Evolutionary conservation across 2,113 vertebrate species (phyloP).

Genomic region (Microcebus murinus): DNA sequence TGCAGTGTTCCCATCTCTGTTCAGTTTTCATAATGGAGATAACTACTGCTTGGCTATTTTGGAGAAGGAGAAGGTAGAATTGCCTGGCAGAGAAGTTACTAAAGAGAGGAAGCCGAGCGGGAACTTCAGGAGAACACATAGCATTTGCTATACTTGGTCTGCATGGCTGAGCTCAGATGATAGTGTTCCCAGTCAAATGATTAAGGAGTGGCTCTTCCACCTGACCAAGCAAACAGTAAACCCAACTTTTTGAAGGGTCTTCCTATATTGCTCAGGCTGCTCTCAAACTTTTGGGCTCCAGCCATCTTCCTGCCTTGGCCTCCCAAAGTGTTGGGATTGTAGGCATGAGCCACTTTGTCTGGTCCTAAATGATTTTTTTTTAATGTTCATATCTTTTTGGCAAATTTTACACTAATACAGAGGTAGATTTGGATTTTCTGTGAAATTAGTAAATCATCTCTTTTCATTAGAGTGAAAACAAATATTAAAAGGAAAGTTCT

Average conservation of each 20-base stretch:
- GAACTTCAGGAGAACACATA: background rate
- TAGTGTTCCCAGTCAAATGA: background rate
- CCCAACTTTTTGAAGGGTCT: background rate
- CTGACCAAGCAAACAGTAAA: background rate
- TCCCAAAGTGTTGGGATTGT: too few species aligned
- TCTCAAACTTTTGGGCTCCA: too few species aligned
- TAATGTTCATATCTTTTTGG: background rate
- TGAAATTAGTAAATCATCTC: background rate
- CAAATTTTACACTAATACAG: background rate
- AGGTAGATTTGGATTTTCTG: background rate
- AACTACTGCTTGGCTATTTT: background rate
- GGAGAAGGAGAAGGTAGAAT: background rate
- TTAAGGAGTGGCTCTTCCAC: background rate
- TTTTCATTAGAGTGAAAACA: background rate
- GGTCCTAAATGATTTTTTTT: too few species aligned
- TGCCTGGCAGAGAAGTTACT: background rate
- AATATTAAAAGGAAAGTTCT: too few species aligned
- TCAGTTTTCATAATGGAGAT: background rate
- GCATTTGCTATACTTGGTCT: background rate
- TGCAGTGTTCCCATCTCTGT: background rate
- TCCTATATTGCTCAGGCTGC: too few species aligned
- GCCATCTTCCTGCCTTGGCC: too few species aligned
- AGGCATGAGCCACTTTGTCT: too few species aligned
- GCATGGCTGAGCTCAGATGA: background rate
- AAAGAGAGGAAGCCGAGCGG: background rate